Evolutionary conservation across 2,797 vertebrate species (phyloP).

Genomic region (Tragopan temminckii): DNA sequence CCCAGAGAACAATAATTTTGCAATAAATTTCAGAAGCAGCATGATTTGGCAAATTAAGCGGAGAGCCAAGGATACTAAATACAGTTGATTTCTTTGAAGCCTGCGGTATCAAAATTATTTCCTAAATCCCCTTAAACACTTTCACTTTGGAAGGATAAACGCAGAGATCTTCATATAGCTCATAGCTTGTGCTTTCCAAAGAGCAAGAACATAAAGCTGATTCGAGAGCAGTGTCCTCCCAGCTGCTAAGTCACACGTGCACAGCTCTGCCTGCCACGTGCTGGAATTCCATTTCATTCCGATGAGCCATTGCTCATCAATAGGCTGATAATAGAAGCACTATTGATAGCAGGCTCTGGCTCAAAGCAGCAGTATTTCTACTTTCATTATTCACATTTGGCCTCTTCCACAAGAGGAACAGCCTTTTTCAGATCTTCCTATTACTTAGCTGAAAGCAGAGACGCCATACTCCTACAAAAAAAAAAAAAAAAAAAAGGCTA

Average conservation of each 20-base stretch:
- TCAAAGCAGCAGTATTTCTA: not conserved
- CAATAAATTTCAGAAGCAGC: slow-evolving; percentile 74
- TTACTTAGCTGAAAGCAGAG: not conserved
- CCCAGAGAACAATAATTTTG: slow-evolving; percentile 75
- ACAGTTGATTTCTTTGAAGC: slow-evolving; percentile 64
- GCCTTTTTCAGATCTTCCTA: slow-evolving; percentile 47
- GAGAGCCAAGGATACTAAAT: slow-evolving; percentile 61
- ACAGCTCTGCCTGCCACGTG: not conserved
- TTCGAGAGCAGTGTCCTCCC: not conserved
- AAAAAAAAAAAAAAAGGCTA: not conserved
- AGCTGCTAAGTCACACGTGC: not conserved
- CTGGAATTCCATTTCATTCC: not conserved
- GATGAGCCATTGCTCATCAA: not conserved
- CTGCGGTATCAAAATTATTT: slow-evolving; percentile 58
- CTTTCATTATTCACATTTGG: not conserved
- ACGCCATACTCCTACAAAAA: not conserved
- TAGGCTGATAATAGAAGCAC: not conserved
- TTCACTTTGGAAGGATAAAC: not conserved
- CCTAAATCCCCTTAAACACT: slow-evolving; percentile 44
- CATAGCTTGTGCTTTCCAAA: not conserved
- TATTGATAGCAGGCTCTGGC: not conserved
- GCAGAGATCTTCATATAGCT: not conserved
- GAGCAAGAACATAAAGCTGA: not conserved
- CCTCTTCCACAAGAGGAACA: not conserved
- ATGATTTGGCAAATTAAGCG: slow-evolving; percentile 76